Conservation (phyloP, 37 sponge, comb jelly and placozoan genomes). For the Eunapius fragilis region DNA sequence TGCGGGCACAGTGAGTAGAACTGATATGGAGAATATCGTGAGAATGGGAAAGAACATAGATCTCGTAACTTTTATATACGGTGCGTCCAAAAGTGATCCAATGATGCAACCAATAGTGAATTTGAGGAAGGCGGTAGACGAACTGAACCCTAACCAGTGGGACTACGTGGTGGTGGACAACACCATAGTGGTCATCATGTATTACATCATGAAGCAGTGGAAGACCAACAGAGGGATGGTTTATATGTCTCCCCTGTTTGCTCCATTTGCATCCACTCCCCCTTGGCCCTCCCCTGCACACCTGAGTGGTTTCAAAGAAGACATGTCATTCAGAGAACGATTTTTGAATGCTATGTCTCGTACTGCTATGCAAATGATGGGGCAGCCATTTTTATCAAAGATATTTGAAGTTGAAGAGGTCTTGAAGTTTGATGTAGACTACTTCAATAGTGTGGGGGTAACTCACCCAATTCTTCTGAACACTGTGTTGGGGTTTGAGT, state of each 20-base stretch:
- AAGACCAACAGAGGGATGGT: background rate
- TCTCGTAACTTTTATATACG: background rate
- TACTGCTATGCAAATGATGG: too few species aligned
- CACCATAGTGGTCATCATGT: background rate
- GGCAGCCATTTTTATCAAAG: too few species aligned
- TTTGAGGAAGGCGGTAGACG: background rate
- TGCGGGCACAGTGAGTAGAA: too few species aligned
- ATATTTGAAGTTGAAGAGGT: background rate
- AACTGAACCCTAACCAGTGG: background rate
- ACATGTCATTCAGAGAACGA: background rate
- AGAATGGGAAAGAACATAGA: background rate
- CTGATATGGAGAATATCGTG: background rate
- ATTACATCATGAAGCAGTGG: slow-evolving; percentile 4
- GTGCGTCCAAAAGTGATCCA: background rate
- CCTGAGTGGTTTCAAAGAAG: too few species aligned
- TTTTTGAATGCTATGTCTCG: too few species aligned
- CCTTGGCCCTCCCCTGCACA: background rate
- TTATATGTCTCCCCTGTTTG: background rate
- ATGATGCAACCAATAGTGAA: too few species aligned
- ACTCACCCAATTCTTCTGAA: background rate
- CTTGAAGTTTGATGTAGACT: background rate
- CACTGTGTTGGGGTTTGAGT: slow-evolving; percentile 30
- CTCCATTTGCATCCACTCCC: background rate
- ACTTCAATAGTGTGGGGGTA: background rate
- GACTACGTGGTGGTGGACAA: background rate